A percentile compares a stretch with the other conserved stretches of the same genome.
These are phyloP conservation scores for Megalops atlanticus DNA, from an alignment of 2,113 vertebrate genomes.

Conservation along the genomic window DNA sequence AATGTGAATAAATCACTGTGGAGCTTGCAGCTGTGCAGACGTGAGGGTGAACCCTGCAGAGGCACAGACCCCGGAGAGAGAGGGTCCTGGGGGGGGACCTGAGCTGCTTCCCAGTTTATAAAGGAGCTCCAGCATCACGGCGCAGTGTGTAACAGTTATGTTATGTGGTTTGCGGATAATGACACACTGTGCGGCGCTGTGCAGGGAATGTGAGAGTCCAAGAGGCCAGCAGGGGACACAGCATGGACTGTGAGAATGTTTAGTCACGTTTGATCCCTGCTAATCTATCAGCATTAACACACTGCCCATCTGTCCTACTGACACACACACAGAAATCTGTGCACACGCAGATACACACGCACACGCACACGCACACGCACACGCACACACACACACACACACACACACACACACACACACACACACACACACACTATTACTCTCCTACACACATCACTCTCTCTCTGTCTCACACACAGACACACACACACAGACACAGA, in stretches of 20 bases:
- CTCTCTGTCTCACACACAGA: slow-evolving; percentile 7
- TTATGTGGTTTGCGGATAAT: too few relatives aligned
- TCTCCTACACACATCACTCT: too few relatives aligned
- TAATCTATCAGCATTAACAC: slow-evolving; percentile 28
- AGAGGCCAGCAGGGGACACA: neutral
- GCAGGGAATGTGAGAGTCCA: too few relatives aligned
- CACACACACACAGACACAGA: too few relatives aligned
- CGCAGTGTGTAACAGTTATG: too few relatives aligned
- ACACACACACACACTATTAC: slow-evolving; percentile 9
- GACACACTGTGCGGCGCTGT: too few relatives aligned
- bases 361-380: too few relatives aligned
- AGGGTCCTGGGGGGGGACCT: neutral
- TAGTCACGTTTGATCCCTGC: slow-evolving; percentile 24
- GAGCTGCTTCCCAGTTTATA: too few relatives aligned
- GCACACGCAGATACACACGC: too few relatives aligned
- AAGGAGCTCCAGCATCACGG: too few relatives aligned
- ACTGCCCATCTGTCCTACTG: slow-evolving; percentile 20
- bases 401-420: neutral
- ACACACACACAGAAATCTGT: neutral
- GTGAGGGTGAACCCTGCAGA: neutral
- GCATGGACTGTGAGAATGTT: neutral
- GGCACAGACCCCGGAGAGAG: neutral
- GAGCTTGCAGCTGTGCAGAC: too few relatives aligned
- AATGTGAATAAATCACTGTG: too few relatives aligned
- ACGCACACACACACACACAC: neutral